phyloP scores from a whole-genome alignment of 2,888 invertebrate species.

The Xiphydria camelus region DNA sequence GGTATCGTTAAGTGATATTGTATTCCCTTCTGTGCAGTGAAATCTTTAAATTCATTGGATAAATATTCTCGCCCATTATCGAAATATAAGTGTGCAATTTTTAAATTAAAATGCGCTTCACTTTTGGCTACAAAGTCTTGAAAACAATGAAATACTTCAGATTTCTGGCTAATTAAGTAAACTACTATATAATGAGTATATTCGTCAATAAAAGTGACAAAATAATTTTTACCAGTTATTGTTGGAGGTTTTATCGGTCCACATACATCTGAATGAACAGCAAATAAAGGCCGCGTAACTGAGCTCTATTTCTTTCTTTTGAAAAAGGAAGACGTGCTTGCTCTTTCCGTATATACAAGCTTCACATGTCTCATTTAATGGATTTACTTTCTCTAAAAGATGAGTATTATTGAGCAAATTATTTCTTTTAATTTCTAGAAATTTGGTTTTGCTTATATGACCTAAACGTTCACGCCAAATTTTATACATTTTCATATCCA shows the following conservation, averaged over 20 bases:
- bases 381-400: conserved; percentile 15
- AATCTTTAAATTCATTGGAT: conserved; percentile 12
- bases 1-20: conserved; percentile 8
- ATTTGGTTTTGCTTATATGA: conserved; percentile 34
- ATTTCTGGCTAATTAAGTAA: too few species aligned
- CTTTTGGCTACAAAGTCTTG: conserved; percentile 9
- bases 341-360: conserved; percentile 46
- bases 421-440: too few species aligned
- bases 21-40: conserved; percentile 5
- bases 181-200: too few species aligned
- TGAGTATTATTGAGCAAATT: conserved; percentile 24
- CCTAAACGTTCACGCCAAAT: conserved; percentile 38
- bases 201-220: conserved; percentile 1
- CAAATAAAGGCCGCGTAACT: conserved; percentile 41
- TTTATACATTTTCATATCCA: conserved; percentile 20
- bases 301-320: conserved; percentile 2
- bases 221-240: conserved; percentile 1
- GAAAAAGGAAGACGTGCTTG: conserved; percentile 44
- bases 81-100: too few species aligned
- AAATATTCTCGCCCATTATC: conserved; percentile 10
- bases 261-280: conserved; percentile 28
- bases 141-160: not conserved
- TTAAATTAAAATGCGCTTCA: too few species aligned
- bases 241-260: not conserved
- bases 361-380: conserved; percentile 37